Evolutionary conservation across 2,797 vertebrate species (phyloP).

Genomic region (Hoplostethus atlanticus): DNA sequence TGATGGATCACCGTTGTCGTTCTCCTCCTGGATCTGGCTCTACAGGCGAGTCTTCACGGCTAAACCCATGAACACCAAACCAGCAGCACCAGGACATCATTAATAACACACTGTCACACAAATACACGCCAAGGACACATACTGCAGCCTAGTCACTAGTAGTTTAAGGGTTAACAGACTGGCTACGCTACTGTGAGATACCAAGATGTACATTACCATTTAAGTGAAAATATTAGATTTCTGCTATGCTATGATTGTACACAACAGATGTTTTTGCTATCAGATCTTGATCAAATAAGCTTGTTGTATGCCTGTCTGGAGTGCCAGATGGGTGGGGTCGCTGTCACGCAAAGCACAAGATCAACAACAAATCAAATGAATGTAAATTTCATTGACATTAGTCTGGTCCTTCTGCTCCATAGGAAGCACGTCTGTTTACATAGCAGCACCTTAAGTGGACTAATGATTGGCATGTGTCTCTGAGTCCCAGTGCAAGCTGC

Average conservation of each 20-base stretch:
- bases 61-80: conserved; percentile 36
- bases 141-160: neutral
- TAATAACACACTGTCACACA: conserved; percentile 19
- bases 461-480: conserved; percentile 1
- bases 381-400: neutral
- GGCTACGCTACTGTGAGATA: neutral
- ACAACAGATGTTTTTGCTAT: neutral
- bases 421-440: neutral
- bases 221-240: conserved; percentile 5
- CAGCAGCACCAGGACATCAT: conserved; percentile 17
- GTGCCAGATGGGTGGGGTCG: neutral
- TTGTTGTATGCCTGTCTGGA: neutral
- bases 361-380: neutral
- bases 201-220: neutral
- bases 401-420: neutral
- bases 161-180: conserved; percentile 3
- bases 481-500: conserved; percentile 17
- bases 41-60: conserved; percentile 17
- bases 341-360: neutral
- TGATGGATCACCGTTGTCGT: conserved; percentile 67
- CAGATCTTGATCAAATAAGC: neutral
- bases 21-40: conserved; percentile 9
- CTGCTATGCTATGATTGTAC: neutral
- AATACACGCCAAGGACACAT: conserved; percentile 31
- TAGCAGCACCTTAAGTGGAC: neutral